Base-by-base conservation (phyloP, 2,797 vertebrate genomes). In the Anisognathus igniventris region DNA sequence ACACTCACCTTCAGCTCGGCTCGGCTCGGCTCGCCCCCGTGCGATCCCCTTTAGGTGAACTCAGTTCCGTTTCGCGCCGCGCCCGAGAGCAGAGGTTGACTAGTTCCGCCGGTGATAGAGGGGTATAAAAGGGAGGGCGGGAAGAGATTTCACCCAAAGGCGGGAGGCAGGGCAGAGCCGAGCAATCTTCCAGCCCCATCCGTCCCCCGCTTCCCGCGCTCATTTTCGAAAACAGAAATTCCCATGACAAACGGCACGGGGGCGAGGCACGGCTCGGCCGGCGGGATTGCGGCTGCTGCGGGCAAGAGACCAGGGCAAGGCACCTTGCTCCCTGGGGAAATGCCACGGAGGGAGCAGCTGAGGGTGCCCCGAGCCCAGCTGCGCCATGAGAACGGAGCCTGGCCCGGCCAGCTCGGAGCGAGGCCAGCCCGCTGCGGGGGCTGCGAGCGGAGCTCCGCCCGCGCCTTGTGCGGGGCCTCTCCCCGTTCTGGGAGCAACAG, bases 41-140 rank as follows among this genome's bases (percentile, higher is more conserved):
- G 16, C 40, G 6, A 15, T 24, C 33, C 42, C n/a, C 24, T 3
- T 14, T 6, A 4, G 30, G 11, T 3, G 17, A 47, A 22, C 18
- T 62, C 54, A 3, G 13, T 2, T 42, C 23, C 7, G 10, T 4
- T 62, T 28, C 14, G 23, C 19, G 19, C 47, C 47, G 45, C 39
- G 4, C 37, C 22, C 15, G 33, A 16, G 9, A n/a, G 37, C 19
- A 5, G 7, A 42, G 7, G 2, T 2, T 14, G 25, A 5, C 3
- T 7, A 7, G 2, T 6, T n/a, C 2, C 9, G 2, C 6, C 10
- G 1, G 6, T 23, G 12, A 16, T 5, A 1, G 9, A 1, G 3
- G 3, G 8, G 4, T 42, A 42, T 14, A 6, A 6, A 3, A 2
- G 6, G 12, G 18, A 20, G 12, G 12, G 5, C 9, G 15, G 24